Evolutionary conservation across 2,113 vertebrate species (phyloP).

Genomic region (Campylomormyrus numenius): DNA sequence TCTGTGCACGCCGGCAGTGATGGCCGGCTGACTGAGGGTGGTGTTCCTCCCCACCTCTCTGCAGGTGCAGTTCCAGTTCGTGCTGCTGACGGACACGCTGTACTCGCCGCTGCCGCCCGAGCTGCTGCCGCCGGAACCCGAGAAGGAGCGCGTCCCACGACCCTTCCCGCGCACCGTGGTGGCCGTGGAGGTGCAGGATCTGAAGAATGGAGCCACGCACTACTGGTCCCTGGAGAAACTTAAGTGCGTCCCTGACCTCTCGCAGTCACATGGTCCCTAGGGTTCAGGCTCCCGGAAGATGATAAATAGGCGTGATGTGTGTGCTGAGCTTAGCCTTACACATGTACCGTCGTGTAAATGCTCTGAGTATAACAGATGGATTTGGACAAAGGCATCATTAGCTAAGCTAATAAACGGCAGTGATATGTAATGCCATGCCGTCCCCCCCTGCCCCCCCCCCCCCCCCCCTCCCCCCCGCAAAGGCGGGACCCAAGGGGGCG

Average conservation of each 20-base stretch:
- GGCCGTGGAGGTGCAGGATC: slow-evolving; percentile 91
- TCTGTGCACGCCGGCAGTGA: not conserved
- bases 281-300: not conserved
- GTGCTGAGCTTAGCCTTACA: not conserved
- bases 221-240: slow-evolving; percentile 98
- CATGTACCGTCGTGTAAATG: not conserved
- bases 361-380: not conserved
- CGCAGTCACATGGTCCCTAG: not conserved
- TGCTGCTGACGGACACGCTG: slow-evolving; percentile 86
- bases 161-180: slow-evolving; percentile 90
- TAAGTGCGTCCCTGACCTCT: slow-evolving; percentile 65
- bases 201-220: slow-evolving; percentile 94
- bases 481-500: too few species aligned
- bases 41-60: not conserved
- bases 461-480: not conserved
- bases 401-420: not conserved
- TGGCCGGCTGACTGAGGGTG: not conserved
- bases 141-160: slow-evolving; percentile 63
- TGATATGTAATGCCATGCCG: slow-evolving; percentile 7
- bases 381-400: not conserved
- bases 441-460: not conserved
- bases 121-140: slow-evolving; percentile 70
- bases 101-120: slow-evolving; percentile 91
- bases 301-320: not conserved
- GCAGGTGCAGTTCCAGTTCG: slow-evolving; percentile 97